phyloP scores from a whole-genome alignment of 2,888 invertebrate genomes.

The Syritta pipiens region DNA sequence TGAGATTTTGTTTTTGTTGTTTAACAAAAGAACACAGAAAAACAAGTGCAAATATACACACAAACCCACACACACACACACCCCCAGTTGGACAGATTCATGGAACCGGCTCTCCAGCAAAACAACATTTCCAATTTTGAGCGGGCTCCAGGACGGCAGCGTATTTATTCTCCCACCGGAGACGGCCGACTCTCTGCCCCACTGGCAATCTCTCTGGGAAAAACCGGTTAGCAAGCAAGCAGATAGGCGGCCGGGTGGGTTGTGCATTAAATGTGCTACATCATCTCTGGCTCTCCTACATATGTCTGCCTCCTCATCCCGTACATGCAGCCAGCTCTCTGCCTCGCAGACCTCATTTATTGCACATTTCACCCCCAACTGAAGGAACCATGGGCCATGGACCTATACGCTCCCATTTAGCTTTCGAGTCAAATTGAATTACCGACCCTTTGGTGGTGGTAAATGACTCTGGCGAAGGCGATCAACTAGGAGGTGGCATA shows the following conservation, averaged over 20 bases:
- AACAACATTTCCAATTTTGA: slow-evolving; percentile 51
- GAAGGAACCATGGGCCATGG: neutral
- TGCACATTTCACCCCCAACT: slow-evolving; percentile 4
- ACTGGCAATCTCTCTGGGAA: neutral
- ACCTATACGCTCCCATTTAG: slow-evolving; percentile 9
- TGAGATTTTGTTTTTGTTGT: neutral
- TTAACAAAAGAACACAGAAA: neutral
- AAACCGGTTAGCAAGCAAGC: neutral
- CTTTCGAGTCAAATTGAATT: slow-evolving; percentile 15
- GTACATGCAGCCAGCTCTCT: neutral
- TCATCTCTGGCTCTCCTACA: neutral
- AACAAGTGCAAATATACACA: neutral
- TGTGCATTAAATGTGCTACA: neutral
- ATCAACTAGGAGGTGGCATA: neutral
- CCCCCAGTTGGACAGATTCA: no score
- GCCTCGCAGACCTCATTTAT: slow-evolving; percentile 36
- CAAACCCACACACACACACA: slow-evolving; percentile 25
- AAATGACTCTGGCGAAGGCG: neutral
- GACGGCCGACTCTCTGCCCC: neutral
- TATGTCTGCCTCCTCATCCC: neutral
- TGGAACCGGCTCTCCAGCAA: slow-evolving; percentile 42
- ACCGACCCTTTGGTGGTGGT: neutral
- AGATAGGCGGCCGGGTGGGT: neutral
- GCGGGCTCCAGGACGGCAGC: slow-evolving; percentile 33
- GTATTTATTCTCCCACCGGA: slow-evolving; percentile 28